phyloP scores from a whole-genome alignment of 2,888 invertebrate species.

The Ramazzottius varieornatus region DNA sequence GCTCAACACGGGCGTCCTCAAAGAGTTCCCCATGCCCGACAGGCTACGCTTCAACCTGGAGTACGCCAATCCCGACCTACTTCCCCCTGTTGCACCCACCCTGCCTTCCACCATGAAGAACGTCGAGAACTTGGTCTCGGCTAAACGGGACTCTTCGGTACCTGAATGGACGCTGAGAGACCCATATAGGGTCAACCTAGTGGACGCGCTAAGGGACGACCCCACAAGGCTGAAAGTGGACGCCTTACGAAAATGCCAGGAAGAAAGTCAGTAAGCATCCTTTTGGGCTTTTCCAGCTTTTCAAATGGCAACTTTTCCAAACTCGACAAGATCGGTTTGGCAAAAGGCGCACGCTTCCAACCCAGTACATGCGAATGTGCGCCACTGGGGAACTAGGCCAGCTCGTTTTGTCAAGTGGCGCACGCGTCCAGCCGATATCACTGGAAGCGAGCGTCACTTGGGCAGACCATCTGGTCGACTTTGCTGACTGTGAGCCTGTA shows the following conservation, averaged over 20 bases:
- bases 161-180: background rate
- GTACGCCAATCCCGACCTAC: background rate
- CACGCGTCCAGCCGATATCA: too few relatives aligned
- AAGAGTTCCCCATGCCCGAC: background rate
- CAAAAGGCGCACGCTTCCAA: too few relatives aligned
- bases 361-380: too few relatives aligned
- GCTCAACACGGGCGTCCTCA: background rate
- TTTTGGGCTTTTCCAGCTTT: too few relatives aligned
- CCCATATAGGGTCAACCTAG: background rate
- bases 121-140: background rate
- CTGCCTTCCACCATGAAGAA: background rate
- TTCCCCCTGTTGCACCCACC: background rate
- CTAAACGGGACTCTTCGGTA: background rate
- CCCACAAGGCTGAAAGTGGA: background rate
- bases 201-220: background rate
- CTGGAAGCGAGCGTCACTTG: too few relatives aligned
- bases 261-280: background rate
- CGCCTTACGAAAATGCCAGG: background rate
- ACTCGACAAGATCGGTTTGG: too few relatives aligned
- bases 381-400: too few relatives aligned
- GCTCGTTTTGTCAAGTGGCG: too few relatives aligned
- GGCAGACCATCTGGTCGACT: too few relatives aligned
- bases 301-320: too few relatives aligned
- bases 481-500: too few relatives aligned
- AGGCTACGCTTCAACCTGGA: background rate